These are phyloP conservation scores for Drosophila bunnanda DNA, from an alignment of 2,888 invertebrate genomes.

Conservation along the genomic window DNA sequence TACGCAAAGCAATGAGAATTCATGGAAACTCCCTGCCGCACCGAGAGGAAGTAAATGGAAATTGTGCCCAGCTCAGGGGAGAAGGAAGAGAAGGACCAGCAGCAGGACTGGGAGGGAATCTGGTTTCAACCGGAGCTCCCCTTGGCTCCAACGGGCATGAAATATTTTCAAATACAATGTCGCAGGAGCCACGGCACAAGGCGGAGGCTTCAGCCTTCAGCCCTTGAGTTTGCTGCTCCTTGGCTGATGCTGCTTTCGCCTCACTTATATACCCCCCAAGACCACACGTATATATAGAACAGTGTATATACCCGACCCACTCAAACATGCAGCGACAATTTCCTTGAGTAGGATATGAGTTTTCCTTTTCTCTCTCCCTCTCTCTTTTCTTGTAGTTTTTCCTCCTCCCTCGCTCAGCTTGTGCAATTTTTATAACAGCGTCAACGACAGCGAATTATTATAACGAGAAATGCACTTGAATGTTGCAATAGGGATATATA, in stretches of 20 bases:
- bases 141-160: slow-evolving; percentile 18
- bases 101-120: background rate
- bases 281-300: slow-evolving; percentile 5
- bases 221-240: slow-evolving; percentile 29
- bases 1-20: slow-evolving; percentile 31
- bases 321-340: slow-evolving; percentile 67
- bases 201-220: slow-evolving; percentile 15
- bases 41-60: slow-evolving; percentile 28
- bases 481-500: slow-evolving; percentile 42
- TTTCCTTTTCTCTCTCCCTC: too few relatives aligned
- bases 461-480: slow-evolving; percentile 71
- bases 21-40: slow-evolving; percentile 18
- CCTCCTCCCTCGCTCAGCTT: slow-evolving; percentile 12
- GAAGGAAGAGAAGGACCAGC: background rate
- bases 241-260: slow-evolving; percentile 17
- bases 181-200: slow-evolving; percentile 33
- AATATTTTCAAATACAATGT: slow-evolving; percentile 49
- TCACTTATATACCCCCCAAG: slow-evolving; percentile 10
- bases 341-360: slow-evolving; percentile 69
- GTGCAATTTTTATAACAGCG: slow-evolving; percentile 57
- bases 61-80: background rate
- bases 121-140: slow-evolving; percentile 10
- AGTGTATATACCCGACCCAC: slow-evolving; percentile 38
- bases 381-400: slow-evolving; percentile 48
- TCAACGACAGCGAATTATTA: slow-evolving; percentile 55